These are phyloP conservation scores for Buteo buteo DNA, from an alignment of 2,113 vertebrate species.

Conservation along the genomic window DNA sequence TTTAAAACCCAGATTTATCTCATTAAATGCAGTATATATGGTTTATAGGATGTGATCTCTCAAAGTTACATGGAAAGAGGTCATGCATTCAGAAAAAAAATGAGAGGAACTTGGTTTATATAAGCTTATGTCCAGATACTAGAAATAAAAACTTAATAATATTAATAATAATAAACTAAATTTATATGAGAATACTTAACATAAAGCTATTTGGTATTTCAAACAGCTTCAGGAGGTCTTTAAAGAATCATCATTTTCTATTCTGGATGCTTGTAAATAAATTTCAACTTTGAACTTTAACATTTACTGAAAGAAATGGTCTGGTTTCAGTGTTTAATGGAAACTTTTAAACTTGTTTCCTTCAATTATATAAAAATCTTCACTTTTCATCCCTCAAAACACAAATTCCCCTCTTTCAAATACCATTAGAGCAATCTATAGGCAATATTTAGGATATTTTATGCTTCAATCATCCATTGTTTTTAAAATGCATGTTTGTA, in stretches of 20 bases:
- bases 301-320: background rate
- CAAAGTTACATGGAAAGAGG: background rate
- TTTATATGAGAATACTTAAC: background rate
- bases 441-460: background rate
- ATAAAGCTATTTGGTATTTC: background rate
- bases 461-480: background rate
- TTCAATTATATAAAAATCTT: background rate
- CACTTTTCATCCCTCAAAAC: background rate
- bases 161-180: background rate
- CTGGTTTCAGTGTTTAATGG: background rate
- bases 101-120: background rate
- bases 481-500: background rate
- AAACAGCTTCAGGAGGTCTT: background rate
- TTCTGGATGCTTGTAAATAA: background rate
- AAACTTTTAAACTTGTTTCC: background rate
- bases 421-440: background rate
- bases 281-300: background rate
- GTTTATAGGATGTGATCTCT: background rate
- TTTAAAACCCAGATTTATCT: background rate
- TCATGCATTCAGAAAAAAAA: background rate
- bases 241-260: background rate
- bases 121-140: background rate
- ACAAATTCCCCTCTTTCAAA: background rate
- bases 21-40: background rate
- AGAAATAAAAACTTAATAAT: background rate